phyloP scores from a whole-genome alignment of 2,797 vertebrate genomes.

The Chanos chanos region DNA sequence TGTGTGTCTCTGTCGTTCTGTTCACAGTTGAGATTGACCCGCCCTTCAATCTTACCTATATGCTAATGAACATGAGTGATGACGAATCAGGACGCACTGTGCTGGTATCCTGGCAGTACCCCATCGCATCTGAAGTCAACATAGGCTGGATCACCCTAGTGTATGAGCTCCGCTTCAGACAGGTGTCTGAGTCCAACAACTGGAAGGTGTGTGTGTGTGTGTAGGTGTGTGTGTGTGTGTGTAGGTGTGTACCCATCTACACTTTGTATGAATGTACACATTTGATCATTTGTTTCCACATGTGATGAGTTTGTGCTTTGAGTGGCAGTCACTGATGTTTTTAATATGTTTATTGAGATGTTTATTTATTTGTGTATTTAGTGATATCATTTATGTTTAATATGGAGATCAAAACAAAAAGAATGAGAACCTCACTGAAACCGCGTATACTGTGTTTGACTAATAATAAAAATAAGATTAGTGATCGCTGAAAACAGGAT shows the following conservation, averaged over 20 bases:
- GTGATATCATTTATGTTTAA: too few relatives aligned
- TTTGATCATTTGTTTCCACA: not conserved
- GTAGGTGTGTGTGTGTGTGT: too few relatives aligned
- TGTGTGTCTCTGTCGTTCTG: not conserved
- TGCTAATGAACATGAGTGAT: conserved; percentile 50
- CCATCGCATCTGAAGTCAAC: conserved; percentile 56
- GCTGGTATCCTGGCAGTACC: conserved; percentile 66
- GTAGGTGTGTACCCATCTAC: too few relatives aligned
- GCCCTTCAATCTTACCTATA: conserved; percentile 65
- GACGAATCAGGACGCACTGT: conserved; percentile 54
- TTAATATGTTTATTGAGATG: too few relatives aligned
- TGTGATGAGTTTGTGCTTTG: too few relatives aligned
- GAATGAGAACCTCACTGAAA: too few relatives aligned
- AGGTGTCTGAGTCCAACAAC: conserved; percentile 43
- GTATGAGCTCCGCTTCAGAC: conserved; percentile 71
- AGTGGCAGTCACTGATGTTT: too few relatives aligned
- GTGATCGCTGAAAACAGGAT: too few relatives aligned
- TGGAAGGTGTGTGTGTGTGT: conserved; percentile 75
- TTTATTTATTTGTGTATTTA: too few relatives aligned
- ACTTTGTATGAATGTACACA: not conserved
- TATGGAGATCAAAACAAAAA: too few relatives aligned
- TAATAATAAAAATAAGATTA: too few relatives aligned
- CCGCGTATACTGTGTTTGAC: not conserved
- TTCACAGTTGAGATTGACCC: conserved; percentile 69
- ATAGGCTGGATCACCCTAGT: conserved; percentile 74